phyloP scores from a whole-genome alignment of 1,140 invertebrate species.

The Cotesia typhae region DNA sequence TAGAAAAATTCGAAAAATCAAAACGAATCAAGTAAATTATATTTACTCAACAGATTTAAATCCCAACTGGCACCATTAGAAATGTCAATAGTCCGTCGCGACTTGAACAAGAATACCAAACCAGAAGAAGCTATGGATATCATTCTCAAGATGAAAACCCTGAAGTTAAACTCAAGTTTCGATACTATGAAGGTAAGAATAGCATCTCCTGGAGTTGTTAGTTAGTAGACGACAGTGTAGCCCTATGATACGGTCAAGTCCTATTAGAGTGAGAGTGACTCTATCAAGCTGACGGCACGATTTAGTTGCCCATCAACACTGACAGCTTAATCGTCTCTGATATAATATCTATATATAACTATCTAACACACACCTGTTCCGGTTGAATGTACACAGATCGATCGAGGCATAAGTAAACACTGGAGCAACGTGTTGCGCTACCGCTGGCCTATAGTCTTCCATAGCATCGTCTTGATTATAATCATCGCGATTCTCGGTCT shows the following conservation, averaged over 20 bases:
- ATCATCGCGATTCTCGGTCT: conserved; percentile 37
- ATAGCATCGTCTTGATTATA: conserved; percentile 33
- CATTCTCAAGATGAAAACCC: background rate
- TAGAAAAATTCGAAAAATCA: no score
- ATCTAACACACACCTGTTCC: background rate
- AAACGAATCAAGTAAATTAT: no score
- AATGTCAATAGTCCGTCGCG: background rate
- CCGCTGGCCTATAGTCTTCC: conserved; percentile 38
- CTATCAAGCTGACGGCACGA: background rate
- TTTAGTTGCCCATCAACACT: conserved; percentile 17
- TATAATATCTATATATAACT: background rate
- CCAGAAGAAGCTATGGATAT: background rate
- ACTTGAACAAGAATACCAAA: background rate
- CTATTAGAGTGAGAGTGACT: no score
- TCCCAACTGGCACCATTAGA: background rate
- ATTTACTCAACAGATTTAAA: no score
- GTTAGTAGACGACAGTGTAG: background rate
- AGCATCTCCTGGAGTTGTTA: no score
- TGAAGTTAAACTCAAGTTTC: conserved; percentile 6
- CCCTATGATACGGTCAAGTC: background rate
- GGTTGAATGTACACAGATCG: conserved; percentile 32
- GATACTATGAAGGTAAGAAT: conserved; percentile 9
- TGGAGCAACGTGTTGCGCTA: conserved; percentile 38
- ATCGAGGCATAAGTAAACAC: conserved; percentile 39
- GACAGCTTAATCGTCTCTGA: conserved; percentile 7